These are phyloP conservation scores for Neodiprion lecontei DNA, from an alignment of 1,140 invertebrate species.

Conservation along the genomic window DNA sequence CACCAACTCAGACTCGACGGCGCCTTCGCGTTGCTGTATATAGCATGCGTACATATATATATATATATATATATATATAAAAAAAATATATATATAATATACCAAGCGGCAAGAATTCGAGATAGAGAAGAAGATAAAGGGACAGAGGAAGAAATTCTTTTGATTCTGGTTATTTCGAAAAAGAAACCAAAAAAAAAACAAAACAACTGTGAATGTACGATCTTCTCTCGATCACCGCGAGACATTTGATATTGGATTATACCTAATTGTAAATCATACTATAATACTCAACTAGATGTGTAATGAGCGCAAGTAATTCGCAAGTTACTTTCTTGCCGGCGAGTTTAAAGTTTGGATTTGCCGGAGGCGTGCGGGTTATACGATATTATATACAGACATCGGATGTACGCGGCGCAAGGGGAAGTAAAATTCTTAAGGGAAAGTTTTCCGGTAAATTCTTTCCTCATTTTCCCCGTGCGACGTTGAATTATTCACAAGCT, in stretches of 20 bases:
- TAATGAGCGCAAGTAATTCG: too few relatives aligned
- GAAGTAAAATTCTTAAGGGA: constrained; percentile 56
- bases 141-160: background rate
- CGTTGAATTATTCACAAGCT: constrained; percentile 62
- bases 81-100: too few relatives aligned
- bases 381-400: background rate
- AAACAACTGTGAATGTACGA: too few relatives aligned
- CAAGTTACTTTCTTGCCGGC: too few relatives aligned
- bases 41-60: background rate
- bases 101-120: too few relatives aligned
- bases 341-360: too few relatives aligned
- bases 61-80: too few relatives aligned
- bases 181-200: too few relatives aligned
- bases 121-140: background rate
- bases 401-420: background rate
- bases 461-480: constrained; percentile 59
- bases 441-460: constrained; percentile 55
- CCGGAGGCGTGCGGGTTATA: background rate
- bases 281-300: too few relatives aligned
- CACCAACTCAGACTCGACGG: background rate
- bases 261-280: too few relatives aligned
- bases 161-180: background rate
- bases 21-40: background rate
- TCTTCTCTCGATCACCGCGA: too few relatives aligned
- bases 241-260: too few relatives aligned